Evolutionary conservation across 2,888 invertebrate genomes (phyloP), one percentile per base, ranked within the genome.

Genomic region (Nephrocerus scutellatus): DNA sequence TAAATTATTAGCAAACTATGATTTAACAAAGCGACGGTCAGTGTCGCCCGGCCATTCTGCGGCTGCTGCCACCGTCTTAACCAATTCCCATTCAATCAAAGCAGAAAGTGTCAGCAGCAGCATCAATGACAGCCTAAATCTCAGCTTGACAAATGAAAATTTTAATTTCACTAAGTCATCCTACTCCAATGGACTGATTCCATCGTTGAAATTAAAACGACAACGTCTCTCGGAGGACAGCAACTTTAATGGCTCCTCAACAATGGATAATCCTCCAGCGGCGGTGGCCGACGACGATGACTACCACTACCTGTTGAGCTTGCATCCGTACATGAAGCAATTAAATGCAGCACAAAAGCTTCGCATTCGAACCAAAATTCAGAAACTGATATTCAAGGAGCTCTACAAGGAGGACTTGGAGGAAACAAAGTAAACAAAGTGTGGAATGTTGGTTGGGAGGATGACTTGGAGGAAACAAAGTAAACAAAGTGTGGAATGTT

Each of bases 311-410:
- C 51, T 68, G 43, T 52, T 68, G 20, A 67, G 67, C 29, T 48
- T 68, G 28, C 67, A 68, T 57, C 68, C 68, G 8, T 68, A 66
- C 43, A 66, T 68, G 64, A 64, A 63, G 30, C 63, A 67, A 37
- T 44, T 68, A 37, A 61, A 59, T 32, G 61, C 65, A 1, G 59
- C 66, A n/a, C 68, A 68, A 40, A 68, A 68, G 42, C 46, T 68
- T 31, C 55, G 65, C 36, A 61, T 68, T 36, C 63, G 68, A 43
- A 68, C 67, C 46, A 67, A 67, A 56, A 68, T 68, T 51, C 68
- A 68, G 49, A 68, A 67, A 47, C 49, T 68, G 38, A 67, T 68
- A 30, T 68, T 68, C 41, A 68, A 68, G 39, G 68, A 68, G 51
- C 54, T 68, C 5, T 68, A 68, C 48, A 66, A 68, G 49, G 67